Conservation (phyloP, 2,888 invertebrate species). For the Mythimna pallens region DNA sequence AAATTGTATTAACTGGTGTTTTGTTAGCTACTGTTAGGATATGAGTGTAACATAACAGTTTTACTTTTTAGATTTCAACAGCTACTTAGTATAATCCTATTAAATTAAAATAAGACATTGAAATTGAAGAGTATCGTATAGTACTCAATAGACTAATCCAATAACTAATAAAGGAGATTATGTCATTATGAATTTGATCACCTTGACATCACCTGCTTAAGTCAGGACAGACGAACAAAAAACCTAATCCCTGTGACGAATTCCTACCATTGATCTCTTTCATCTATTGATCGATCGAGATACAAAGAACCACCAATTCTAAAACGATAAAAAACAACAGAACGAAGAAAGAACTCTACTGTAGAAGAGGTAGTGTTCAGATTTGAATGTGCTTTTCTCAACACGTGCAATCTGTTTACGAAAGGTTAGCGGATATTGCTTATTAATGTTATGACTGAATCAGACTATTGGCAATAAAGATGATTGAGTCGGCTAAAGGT, state of each 20-base stretch:
- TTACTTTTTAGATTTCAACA: neutral
- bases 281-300: conserved; percentile 83
- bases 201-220: conserved; percentile 64
- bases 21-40: conserved; percentile 22
- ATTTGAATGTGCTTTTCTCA: conserved; percentile 52
- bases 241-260: conserved; percentile 77
- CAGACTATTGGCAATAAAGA: conserved; percentile 85
- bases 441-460: conserved; percentile 86
- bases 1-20: conserved; percentile 11
- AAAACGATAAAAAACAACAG: conserved; percentile 44
- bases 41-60: conserved; percentile 8
- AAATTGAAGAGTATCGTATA: conserved; percentile 36
- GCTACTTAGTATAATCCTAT: conserved; percentile 23
- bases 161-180: conserved; percentile 63
- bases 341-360: conserved; percentile 51
- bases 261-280: conserved; percentile 81
- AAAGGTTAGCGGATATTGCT: conserved; percentile 87
- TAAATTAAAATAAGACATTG: conserved; percentile 35
- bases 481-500: conserved; percentile 76
- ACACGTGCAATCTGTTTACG: conserved; percentile 83
- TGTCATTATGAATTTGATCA: conserved; percentile 55
- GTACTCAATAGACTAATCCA: conserved; percentile 47
- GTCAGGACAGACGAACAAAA: conserved; percentile 57
- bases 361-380: conserved; percentile 44
- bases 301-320: conserved; percentile 60